Base-by-base conservation (phyloP, 2,888 invertebrate genomes). In the Punctoribates punctum region DNA sequence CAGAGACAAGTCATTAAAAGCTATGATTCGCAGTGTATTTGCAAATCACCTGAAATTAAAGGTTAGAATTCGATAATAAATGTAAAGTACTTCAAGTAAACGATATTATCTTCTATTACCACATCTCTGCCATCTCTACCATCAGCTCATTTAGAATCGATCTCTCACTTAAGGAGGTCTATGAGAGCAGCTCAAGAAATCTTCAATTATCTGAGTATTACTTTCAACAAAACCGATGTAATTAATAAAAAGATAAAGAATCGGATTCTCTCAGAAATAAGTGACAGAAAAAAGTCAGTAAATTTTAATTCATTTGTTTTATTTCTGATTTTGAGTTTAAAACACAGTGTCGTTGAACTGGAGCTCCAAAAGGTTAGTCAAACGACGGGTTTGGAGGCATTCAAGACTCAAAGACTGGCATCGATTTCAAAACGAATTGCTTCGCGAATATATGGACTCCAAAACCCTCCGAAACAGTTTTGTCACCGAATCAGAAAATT, bases 241-340 rank as follows among this genome's bases (percentile, higher is more conserved):
- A 17, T 67, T 5, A 67, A 67, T 20, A n/a, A 67, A n/a, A 9
- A 15, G 38, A 6, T 20, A 0, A 67, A 38, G 5, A 38, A 29
- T 5, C 11, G 20, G n/a, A 67, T 67, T 9, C 5, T 67, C 5
- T 15, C 34, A 4, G 67, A 67, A 67, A n/a, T 67, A 1, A 67
- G 67, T 67, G 67, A 67, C n/a, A 34, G 25, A 5, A 67, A 67
- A 67, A 67, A 67, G 67, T 67, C 4, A 34, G 67, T 38, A 8
- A n/a, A n/a, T 4, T 20, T n/a, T 11, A 51, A 51, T 4, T 51
- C 51, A 51, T 51, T n/a, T 51, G 11, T n/a, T n/a, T n/a, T n/a
- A n/a, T n/a, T n/a, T n/a, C n/a, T n/a, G n/a, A n/a, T n/a, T n/a
- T n/a, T n/a, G n/a, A n/a, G n/a, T n/a, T n/a, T n/a, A n/a, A 46